A percentile compares a stretch with the other conserved stretches of the same genome.
Conservation (phyloP, 2,113 vertebrate species). For the Phrynosoma blainvillii region DNA sequence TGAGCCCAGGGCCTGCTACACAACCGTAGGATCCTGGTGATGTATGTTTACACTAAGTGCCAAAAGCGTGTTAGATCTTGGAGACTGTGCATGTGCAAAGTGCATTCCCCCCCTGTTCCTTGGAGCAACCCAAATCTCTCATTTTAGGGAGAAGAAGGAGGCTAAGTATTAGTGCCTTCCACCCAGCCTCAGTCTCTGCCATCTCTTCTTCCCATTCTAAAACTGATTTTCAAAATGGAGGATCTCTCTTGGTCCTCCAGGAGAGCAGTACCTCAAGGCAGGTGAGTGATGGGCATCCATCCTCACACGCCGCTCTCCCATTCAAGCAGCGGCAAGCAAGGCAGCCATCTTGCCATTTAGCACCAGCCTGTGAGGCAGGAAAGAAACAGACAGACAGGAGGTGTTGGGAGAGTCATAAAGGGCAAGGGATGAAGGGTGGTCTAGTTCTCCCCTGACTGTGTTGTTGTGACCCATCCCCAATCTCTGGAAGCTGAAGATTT, state of each 20-base stretch:
- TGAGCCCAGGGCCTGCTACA: too few species aligned
- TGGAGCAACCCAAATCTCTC: background rate
- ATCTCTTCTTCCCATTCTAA: background rate
- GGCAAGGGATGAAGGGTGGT: rapidly evolving
- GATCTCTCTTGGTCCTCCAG: background rate
- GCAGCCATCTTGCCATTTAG: constrained; percentile 74
- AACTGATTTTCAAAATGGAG: background rate
- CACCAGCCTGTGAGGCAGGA: constrained; percentile 62
- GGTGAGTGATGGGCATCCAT: constrained; percentile 60
- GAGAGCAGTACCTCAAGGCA: constrained; percentile 72
- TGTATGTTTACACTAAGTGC: too few species aligned
- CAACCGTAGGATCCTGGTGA: too few species aligned
- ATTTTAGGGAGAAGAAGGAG: background rate
- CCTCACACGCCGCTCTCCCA: constrained; percentile 67
- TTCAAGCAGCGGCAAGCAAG: constrained; percentile 71
- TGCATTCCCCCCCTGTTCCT: background rate
- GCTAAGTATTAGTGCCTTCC: background rate
- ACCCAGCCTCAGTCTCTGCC: background rate
- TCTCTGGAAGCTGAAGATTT: too few species aligned
- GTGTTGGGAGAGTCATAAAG: background rate
- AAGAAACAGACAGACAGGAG: background rate
- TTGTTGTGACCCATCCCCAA: background rate
- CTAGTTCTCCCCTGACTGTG: background rate
- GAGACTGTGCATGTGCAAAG: background rate
- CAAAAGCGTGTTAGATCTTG: too few species aligned